These are phyloP conservation scores for Synanthedon vespiformis DNA, from an alignment of 2,888 invertebrate species.

Conservation along the genomic window DNA sequence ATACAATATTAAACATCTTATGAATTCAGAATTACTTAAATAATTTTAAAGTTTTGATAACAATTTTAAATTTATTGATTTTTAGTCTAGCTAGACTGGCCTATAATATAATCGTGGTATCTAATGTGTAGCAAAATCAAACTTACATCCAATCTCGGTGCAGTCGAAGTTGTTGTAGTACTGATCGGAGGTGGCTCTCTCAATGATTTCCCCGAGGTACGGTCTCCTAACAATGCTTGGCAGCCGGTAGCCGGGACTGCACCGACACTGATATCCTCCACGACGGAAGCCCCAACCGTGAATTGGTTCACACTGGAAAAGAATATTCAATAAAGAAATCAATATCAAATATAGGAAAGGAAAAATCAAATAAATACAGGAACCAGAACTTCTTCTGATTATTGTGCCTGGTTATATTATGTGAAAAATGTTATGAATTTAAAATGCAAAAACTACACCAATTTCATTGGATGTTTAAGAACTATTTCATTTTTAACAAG, in stretches of 20 bases:
- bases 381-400: too few species aligned
- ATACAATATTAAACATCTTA: not conserved
- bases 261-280: conserved; percentile 95
- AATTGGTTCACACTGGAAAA: conserved; percentile 88
- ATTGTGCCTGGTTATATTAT: too few species aligned
- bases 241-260: conserved; percentile 87
- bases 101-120: not conserved
- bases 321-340: too few species aligned
- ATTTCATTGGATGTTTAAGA: too few species aligned
- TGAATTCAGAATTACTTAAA: not conserved
- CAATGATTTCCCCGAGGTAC: conserved; percentile 93
- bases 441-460: too few species aligned
- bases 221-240: conserved; percentile 90
- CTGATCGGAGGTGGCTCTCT: conserved; percentile 91
- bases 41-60: too few species aligned
- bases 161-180: conserved; percentile 95
- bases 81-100: too few species aligned
- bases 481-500: too few species aligned
- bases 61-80: too few species aligned
- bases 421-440: too few species aligned
- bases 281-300: conserved; percentile 96
- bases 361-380: too few species aligned
- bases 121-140: not conserved
- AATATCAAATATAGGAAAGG: too few species aligned
- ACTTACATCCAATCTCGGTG: conserved; percentile 89